Evolutionary conservation across 35 echinoderm and acorn worm species (phyloP), one percentile per base, ranked within the genome.

Genomic region (Anneissia japonica): DNA sequence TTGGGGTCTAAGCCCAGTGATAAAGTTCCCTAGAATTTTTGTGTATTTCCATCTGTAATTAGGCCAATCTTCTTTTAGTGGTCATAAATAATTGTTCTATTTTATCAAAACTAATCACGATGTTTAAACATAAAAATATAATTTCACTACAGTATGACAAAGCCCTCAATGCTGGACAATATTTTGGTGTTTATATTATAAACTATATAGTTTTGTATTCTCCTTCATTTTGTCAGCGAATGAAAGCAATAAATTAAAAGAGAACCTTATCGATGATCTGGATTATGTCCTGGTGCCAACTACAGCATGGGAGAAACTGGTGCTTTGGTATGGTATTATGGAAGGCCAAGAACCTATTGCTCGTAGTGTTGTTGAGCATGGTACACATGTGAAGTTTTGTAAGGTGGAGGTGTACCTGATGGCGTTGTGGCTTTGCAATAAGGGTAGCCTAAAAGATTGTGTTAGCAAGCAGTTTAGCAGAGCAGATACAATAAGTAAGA

Each of bases 401-500:
- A 79, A 79, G 35, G 77, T 79, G 4, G 77, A 79, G 33, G 77
- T 34, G 77, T 79, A 79, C 35, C 35, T 79, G 33, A 79, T 79
- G 77, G 77, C 32, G 35, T 79, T 79, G 11, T 32, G 35, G 35
- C 77, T 79, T 21, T 79, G 77, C 35, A 35, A 79, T 12, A 6
- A 79, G 4, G 33, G 77, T 35, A 31, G 35, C 11, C 77, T 32
- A 34, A 32, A 79, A 4, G 11, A 79, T 17, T 35, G 11, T 34
- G 77, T 79, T 12, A 79, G 77, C 34, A 79, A 79, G 35, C 77
- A 79, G 33, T 79, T 79, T 35, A 79, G 77, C 35, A 79, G 35
- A 79, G 77, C 77, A 34, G 77, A 79, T 36, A 79, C 77, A 4
- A 79, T 79, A 1, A 32, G 77, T 79, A 79, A 79, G 77, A 43